Percentiles rank a stretch among this genome's conserved stretches.
These are phyloP conservation scores for Illadopsis cleaveri DNA, from an alignment of 2,113 vertebrate species.

Conservation along the genomic window DNA sequence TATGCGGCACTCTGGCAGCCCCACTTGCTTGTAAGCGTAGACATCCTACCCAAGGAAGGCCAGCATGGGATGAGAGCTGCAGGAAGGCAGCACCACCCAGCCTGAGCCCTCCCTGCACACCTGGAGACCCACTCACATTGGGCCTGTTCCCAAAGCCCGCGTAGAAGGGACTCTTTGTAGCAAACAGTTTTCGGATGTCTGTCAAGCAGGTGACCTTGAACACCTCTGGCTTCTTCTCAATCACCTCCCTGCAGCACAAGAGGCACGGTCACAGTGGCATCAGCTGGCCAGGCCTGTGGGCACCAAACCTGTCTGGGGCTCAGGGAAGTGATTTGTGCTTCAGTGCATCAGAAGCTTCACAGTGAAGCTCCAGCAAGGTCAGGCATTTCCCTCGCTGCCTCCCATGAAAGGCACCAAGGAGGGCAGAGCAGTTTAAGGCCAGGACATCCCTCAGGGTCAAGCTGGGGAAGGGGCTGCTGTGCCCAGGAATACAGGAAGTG, in stretches of 20 bases:
- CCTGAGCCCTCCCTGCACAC: neutral
- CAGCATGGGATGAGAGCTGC: neutral
- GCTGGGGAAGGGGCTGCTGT: neutral
- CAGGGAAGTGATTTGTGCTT: neutral
- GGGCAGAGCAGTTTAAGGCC: neutral
- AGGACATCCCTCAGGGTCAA: neutral
- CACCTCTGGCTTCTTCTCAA: constrained; percentile 92
- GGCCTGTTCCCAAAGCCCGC: constrained; percentile 92
- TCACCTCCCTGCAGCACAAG: constrained; percentile 83
- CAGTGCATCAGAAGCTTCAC: neutral
- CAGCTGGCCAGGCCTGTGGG: neutral
- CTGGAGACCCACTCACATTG: constrained; percentile 74
- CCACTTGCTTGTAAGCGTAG: constrained; percentile 87
- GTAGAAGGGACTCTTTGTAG: constrained; percentile 79
- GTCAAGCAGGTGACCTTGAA: constrained; percentile 92
- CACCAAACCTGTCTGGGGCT: neutral
- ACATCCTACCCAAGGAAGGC: constrained; percentile 70
- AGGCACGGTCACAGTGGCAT: neutral
- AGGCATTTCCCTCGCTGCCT: neutral
- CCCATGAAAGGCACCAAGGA: accelerated
- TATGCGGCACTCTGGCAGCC: constrained; percentile 82
- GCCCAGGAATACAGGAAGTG: neutral
- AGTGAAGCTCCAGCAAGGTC: neutral
- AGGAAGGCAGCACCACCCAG: neutral
- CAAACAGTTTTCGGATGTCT: constrained; percentile 89